Conservation (phyloP, 1,140 invertebrate genomes). For the Anastatus disparis region DNA sequence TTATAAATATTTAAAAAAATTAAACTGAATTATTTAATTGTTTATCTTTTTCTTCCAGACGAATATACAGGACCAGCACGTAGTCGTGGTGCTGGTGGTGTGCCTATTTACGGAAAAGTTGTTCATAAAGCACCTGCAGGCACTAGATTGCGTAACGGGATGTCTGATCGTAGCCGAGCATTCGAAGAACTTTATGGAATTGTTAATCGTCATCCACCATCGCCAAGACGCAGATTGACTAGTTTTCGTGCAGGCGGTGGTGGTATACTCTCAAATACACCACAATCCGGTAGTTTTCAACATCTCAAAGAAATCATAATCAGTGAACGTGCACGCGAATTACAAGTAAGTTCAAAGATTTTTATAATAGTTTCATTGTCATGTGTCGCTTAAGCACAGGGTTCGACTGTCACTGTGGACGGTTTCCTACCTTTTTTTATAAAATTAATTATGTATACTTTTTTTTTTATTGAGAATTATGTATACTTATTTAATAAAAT, state of each 20-base stretch:
- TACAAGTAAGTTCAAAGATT: slow-evolving; percentile 64
- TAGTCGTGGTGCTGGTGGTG: slow-evolving; percentile 50
- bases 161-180: slow-evolving; percentile 56
- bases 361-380: too few species aligned
- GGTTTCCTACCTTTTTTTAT: too few species aligned
- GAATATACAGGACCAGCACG: slow-evolving; percentile 44
- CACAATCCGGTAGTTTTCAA: slow-evolving; percentile 75
- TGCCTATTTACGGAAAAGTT: slow-evolving; percentile 72
- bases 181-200: slow-evolving; percentile 68
- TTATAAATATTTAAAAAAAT: too few species aligned
- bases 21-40: neutral
- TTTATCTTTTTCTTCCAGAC: slow-evolving; percentile 41
- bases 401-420: too few species aligned
- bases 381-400: too few species aligned
- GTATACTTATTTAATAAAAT: too few species aligned
- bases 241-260: slow-evolving; percentile 55
- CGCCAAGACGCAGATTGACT: slow-evolving; percentile 47
- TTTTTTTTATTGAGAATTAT: too few species aligned
- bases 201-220: slow-evolving; percentile 57
- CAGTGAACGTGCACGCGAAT: slow-evolving; percentile 74
- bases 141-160: slow-evolving; percentile 59
- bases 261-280: slow-evolving; percentile 51
- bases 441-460: too few species aligned
- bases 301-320: slow-evolving; percentile 72
- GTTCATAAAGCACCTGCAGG: slow-evolving; percentile 70